Evolutionary conservation across 2,888 invertebrate species (phyloP), one percentile per base, ranked within the genome.

Genomic region (Hanleya hanleyi): DNA sequence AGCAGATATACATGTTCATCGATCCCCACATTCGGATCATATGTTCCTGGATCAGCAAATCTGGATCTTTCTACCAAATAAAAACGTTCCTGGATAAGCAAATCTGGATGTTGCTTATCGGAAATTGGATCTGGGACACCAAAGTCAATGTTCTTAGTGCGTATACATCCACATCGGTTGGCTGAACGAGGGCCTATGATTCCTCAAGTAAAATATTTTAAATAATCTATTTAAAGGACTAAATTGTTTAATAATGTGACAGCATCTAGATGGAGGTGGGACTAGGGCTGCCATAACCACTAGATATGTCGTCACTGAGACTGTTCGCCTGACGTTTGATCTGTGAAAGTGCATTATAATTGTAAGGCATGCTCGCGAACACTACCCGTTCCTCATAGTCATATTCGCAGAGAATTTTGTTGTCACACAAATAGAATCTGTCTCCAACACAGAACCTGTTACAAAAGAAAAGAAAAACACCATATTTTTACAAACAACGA

Each of bases 361-460:
- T 95, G 70, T 80, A 81, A 61, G 84, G 79, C 94, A 96, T 96
- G 90, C 95, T 96, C 68, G 96, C 96, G 90, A 96, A 96, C 86
- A 96, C 95, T 91, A 96, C 93, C 85, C 96, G 92, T 91, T 97
- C 97, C 89, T 97, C 96, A 91, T 97, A 97, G 92, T 97, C 97
- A 92, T 96, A 96, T 91, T 97, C 96, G 92, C 97, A 97, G 64
- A 97, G 93, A 84, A 97, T 96, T 92, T 96, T 96, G 92, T 97
- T 97, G 92, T 97, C 96, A 91, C 96, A 96, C 86, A 97, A 92
- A 92, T 96, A 97, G 91, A 96, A 97, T 87, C 96, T 93, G 91
- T 97, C 97, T 35, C 97, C 97, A 65, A 97, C 96, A 92, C 97
- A 97, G 93, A 97, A 97, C 93, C 97, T 97, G 64, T n/a, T 36